Base-by-base conservation (phyloP, 1,140 invertebrate genomes). In the Sycophila sp. region DNA sequence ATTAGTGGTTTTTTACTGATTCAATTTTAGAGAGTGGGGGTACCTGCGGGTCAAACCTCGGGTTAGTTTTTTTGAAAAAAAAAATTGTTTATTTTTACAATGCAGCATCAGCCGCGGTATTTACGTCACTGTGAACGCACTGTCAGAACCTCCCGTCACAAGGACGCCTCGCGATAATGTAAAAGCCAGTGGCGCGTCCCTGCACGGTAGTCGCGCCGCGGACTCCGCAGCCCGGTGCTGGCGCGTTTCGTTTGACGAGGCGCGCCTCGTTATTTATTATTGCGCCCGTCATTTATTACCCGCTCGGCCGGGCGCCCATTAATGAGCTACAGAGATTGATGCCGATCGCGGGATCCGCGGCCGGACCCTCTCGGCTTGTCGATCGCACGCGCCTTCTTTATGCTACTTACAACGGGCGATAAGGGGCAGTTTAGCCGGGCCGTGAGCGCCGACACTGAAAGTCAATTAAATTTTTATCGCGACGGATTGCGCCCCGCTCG, bases 401-500 rank as follows among this genome's bases (percentile, higher is more conserved):
- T 55, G 67, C 67, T 62, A 69, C 67, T 69, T 69, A 60, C 66
- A 69, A 13, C 55, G 36, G 32, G 22, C 28, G 60, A 70, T 70
- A 70, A 70, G 60, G 51, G 17, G 28, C 51, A 40, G 64, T 70
- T 70, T 70, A 70, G 51, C 60, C 30, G 38, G n/a, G n/a, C n/a
- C 51, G 58, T 69, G 42, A 62, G 62, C 58, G 47, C 49, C 17
- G 58, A 70, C 69, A 70, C 51, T 58, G 69, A 70, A 70, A 70
- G 49, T 70, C 69, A 70, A 70, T 70, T 70, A 70, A 70, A 70
- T 70, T 45, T 70, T 70, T 70, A 70, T 70, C 69, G 19, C 28
- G 26, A 30, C 17, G 7, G 17, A 45, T 53, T 51, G 26, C 22
- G 22, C 13, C 49, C 8, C n/a, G 13, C 2, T 51, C 15, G 2